Percentiles rank a stretch among this genome's conserved stretches.
Conservation (phyloP, 2,888 invertebrate species). For the Selenia dentaria region DNA sequence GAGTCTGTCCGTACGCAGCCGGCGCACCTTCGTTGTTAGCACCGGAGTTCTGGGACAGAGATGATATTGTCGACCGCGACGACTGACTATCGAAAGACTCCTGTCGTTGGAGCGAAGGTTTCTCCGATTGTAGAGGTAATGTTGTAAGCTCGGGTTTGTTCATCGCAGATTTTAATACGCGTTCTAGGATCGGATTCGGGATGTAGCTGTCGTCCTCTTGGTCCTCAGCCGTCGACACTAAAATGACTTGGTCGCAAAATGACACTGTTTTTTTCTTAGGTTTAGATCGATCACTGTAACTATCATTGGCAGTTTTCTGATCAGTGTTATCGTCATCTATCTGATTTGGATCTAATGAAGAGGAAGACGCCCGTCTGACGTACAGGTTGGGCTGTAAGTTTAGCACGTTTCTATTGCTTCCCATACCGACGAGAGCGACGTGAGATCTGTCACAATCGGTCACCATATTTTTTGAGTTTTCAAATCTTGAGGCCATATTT, state of each 20-base stretch:
- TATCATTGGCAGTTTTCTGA: constrained; percentile 61
- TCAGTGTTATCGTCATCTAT: constrained; percentile 69
- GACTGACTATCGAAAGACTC: constrained; percentile 82
- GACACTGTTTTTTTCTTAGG: constrained; percentile 97
- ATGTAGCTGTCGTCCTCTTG: constrained; percentile 96
- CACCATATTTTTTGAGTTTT: constrained; percentile 65
- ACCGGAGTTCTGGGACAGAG: constrained; percentile 72
- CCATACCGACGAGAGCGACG: constrained; percentile 70
- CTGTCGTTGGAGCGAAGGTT: constrained; percentile 73
- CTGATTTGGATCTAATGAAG: constrained; percentile 73
- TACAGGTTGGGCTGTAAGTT: constrained; percentile 71
- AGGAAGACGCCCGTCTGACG: constrained; percentile 68
- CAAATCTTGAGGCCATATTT: constrained; percentile 93
- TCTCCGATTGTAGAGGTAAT: constrained; percentile 77
- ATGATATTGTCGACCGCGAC: constrained; percentile 78
- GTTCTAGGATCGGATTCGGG: constrained; percentile 95
- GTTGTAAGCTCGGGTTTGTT: constrained; percentile 87
- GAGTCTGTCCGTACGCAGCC: constrained; percentile 68
- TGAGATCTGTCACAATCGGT: constrained; percentile 67
- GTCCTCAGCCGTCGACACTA: constrained; percentile 96
- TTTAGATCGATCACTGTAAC: constrained; percentile 81
- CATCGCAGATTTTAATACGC: constrained; percentile 93
- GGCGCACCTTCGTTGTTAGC: constrained; percentile 59
- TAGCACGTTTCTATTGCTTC: constrained; percentile 75
- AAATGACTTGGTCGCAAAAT: constrained; percentile 96